phyloP scores from a whole-genome alignment of 2,888 invertebrate genomes.

The Sceliomorpha sp. region DNA sequence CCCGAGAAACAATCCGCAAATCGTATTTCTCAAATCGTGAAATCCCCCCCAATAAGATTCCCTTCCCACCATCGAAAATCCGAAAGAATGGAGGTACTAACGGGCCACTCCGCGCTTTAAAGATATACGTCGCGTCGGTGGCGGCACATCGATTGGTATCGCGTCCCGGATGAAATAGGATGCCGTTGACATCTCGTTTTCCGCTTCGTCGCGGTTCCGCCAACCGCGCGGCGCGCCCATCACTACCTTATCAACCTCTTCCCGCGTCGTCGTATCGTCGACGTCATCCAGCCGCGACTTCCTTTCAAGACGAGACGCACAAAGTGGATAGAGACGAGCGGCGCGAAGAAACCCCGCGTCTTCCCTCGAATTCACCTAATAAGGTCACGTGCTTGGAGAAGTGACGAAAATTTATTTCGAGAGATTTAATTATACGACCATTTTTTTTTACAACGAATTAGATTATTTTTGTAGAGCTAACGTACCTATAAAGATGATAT shows the following conservation, averaged over 20 bases:
- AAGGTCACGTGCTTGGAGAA: too few relatives aligned
- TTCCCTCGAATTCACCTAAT: too few relatives aligned
- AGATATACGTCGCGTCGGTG: too few relatives aligned
- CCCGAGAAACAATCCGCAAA: too few relatives aligned
- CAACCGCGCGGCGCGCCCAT: conserved; percentile 3
- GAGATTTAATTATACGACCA: too few relatives aligned
- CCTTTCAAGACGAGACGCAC: conserved; percentile 10
- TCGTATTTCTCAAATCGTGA: too few relatives aligned
- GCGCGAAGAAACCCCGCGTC: too few relatives aligned
- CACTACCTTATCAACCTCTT: conserved; percentile 11
- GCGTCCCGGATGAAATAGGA: conserved; percentile 14
- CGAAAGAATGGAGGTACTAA: conserved; percentile 15
- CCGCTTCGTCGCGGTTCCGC: conserved; percentile 15
- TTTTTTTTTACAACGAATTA: too few relatives aligned
- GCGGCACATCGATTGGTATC: conserved; percentile 20
- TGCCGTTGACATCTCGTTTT: conserved; percentile 26
- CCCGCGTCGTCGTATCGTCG: neutral
- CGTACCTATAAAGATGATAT: too few relatives aligned
- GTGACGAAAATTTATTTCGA: too few relatives aligned
- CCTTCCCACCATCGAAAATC: neutral
- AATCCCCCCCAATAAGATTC: neutral
- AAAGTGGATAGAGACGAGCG: conserved; percentile 5
- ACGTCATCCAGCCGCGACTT: conserved; percentile 2
- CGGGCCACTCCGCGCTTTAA: conserved; percentile 13
- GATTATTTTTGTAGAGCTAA: too few relatives aligned